Evolutionary conservation across 2,888 invertebrate species (phyloP), one percentile per base, ranked within the genome.

Genomic region (Rugalucina vietnamica): DNA sequence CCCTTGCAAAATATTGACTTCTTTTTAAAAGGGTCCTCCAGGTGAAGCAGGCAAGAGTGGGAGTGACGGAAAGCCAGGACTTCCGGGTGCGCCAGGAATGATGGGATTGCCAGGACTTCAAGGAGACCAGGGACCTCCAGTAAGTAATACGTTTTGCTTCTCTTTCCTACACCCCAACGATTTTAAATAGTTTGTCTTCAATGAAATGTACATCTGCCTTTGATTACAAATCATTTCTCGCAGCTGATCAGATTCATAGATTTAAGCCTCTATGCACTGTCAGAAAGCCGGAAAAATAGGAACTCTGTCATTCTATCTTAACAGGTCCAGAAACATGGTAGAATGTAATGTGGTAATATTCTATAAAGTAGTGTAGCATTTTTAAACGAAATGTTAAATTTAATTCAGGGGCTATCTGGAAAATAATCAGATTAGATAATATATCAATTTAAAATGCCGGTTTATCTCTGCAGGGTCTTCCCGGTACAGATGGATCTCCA

Each of bases 31-130:
- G 87, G 91, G 90, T n/a, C 65, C 78, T 21, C 82, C 90, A 83
- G 93, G 93, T 12, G 90, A 90, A 39, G n/a, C 82, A 27, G 93
- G 93, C 8, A 80, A 80, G 5, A 57, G 84, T n/a, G 92, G 93
- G 50, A 81, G 87, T 24, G 90, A 91, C 50, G 94, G 93, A 37
- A 88, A 83, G 24, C 85, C 90, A 18, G 94, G 94, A 73, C 82
- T 89, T 21, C 87, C 90, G 27, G 94, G 94, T 71, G 90, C 90
- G n/a, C 88, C 91, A 24, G 93, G 93, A 54, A 82, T 89, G 5
- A 86, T 88, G 73, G 93, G 93, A 81, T 81, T 90, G 4, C 74
- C 91, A 14, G 94, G 94, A 39, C 80, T 88, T 18, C 88, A 87
- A 21, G 94, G 94, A 29, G 92, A 92, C 70, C 76, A 87, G 32